These are phyloP conservation scores for Sakesphorus luctuosus DNA, from an alignment of 2,113 vertebrate species.

Conservation along the genomic window DNA sequence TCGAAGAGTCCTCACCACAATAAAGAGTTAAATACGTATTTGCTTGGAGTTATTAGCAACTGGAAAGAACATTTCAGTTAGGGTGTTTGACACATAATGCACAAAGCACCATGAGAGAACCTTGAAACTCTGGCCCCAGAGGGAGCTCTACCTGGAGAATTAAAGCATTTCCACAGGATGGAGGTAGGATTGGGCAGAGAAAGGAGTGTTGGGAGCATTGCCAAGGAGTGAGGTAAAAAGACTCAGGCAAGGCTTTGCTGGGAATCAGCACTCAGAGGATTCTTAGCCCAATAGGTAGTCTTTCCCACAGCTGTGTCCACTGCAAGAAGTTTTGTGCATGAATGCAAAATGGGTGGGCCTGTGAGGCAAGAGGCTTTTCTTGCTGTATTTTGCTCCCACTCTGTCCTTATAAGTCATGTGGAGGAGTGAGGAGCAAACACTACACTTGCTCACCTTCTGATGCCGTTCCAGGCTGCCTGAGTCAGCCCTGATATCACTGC, in stretches of 20 bases:
- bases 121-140: neutral
- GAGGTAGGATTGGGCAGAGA: neutral
- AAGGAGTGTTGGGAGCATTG: neutral
- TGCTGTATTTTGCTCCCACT: neutral
- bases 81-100: neutral
- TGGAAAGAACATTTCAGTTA: neutral
- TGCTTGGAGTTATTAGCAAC: neutral
- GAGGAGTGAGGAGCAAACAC: neutral
- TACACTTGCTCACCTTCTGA: neutral
- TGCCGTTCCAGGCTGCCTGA: neutral
- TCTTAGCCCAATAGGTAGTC: neutral
- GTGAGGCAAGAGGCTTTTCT: neutral
- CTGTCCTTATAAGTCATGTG: neutral
- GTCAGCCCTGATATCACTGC: neutral
- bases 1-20: neutral
- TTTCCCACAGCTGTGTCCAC: neutral
- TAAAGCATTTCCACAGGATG: neutral
- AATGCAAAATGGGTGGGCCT: neutral
- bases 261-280: neutral
- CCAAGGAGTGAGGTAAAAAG: neutral
- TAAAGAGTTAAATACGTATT: neutral
- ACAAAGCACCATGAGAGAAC: neutral
- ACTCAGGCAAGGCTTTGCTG: neutral
- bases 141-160: neutral
- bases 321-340: neutral